These are phyloP conservation scores for Mobula birostris DNA, from an alignment of 2,113 vertebrate species.

Conservation along the genomic window DNA sequence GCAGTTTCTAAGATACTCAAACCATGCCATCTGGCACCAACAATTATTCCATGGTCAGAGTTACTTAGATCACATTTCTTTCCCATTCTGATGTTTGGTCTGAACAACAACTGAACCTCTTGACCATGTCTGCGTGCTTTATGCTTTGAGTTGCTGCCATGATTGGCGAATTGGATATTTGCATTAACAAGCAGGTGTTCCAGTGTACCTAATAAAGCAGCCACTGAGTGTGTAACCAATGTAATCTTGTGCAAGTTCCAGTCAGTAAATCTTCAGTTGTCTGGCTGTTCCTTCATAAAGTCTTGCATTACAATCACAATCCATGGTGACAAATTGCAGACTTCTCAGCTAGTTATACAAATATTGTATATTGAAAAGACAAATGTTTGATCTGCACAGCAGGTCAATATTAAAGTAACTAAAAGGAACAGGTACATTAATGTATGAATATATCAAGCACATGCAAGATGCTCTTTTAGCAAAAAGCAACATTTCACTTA, in stretches of 20 bases:
- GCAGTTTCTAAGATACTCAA: no score
- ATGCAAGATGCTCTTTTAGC: neutral
- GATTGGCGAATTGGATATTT: no score
- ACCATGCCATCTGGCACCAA: no score
- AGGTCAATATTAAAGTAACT: neutral
- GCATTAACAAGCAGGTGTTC: no score
- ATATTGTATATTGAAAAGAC: neutral
- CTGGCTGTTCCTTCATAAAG: neutral
- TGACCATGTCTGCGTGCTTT: no score
- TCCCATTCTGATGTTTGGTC: no score
- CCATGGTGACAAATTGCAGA: neutral
- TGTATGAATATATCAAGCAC: neutral
- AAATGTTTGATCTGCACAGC: neutral
- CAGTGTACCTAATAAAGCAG: no score
- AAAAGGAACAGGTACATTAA: neutral
- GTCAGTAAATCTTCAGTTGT: neutral
- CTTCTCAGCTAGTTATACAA: neutral
- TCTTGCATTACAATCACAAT: neutral
- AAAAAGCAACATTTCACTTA: neutral
- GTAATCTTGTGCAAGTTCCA: neutral
- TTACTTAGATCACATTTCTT: no score
- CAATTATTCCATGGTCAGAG: no score
- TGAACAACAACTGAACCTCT: no score
- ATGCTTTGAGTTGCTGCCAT: no score
- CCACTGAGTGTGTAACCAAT: no score